Evolutionary conservation across 2,113 vertebrate species (phyloP).

Genomic region (Phaethon lepturus): DNA sequence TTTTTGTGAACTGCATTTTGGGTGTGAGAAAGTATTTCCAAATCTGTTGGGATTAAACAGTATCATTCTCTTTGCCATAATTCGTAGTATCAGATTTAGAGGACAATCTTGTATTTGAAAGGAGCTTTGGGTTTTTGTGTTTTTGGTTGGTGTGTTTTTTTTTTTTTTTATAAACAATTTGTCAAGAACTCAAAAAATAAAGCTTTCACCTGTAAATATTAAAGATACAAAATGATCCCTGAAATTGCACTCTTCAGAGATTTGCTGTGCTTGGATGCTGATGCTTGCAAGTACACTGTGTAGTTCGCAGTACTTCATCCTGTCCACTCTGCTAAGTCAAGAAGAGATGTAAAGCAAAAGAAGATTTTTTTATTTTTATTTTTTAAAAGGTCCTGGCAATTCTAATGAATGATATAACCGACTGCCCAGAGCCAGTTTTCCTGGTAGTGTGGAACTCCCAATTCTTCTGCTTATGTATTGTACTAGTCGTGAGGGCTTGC

Average conservation of each 20-base stretch:
- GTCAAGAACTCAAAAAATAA: background rate
- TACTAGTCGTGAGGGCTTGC: background rate
- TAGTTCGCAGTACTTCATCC: background rate
- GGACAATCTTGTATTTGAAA: background rate
- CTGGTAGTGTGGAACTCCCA: fast-evolving
- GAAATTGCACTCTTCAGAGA: background rate
- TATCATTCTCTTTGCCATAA: background rate
- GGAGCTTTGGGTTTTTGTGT: fast-evolving
- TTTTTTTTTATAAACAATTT: background rate
- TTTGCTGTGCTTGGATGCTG: background rate
- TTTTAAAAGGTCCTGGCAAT: background rate
- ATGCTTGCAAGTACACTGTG: background rate
- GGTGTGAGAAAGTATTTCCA: background rate
- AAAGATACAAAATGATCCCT: background rate
- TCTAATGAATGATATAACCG: background rate
- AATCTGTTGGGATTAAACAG: background rate
- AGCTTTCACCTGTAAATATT: background rate
- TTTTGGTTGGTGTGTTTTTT: background rate
- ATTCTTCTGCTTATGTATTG: background rate
- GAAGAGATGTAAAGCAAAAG: background rate
- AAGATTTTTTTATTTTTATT: background rate
- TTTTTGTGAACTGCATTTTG: background rate
- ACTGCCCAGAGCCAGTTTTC: background rate
- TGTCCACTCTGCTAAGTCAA: background rate
- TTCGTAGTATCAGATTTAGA: background rate